Conservation (phyloP, 1,140 invertebrate genomes). For the Sesamia nonagrioides region DNA sequence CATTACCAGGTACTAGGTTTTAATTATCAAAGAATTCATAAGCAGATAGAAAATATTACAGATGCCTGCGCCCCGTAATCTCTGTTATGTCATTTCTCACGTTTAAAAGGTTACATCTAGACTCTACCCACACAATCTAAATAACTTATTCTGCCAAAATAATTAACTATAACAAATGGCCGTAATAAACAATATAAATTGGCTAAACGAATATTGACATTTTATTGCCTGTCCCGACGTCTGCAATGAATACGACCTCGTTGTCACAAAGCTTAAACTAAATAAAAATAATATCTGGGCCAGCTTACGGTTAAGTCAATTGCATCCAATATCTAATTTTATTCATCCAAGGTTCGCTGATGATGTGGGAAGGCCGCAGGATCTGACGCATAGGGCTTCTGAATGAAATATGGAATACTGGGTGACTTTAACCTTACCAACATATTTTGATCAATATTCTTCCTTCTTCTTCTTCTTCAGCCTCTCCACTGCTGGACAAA, state of each 20-base stretch:
- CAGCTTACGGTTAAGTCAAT: conserved; percentile 43
- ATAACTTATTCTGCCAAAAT: neutral
- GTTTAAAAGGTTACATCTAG: neutral
- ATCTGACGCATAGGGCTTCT: conserved; percentile 13
- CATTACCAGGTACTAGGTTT: too few relatives aligned
- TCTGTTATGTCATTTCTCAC: neutral
- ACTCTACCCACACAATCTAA: neutral
- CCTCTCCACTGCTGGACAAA: too few relatives aligned
- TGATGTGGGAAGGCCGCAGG: conserved; percentile 22
- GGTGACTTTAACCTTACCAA: neutral
- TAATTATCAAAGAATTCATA: too few relatives aligned
- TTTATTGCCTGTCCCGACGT: conserved; percentile 44
- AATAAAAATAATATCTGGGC: conserved; percentile 44
- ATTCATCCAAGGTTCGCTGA: conserved; percentile 39
- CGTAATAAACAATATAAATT: conserved; percentile 28
- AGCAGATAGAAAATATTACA: too few relatives aligned
- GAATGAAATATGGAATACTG: conserved; percentile 38
- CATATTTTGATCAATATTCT: too few relatives aligned
- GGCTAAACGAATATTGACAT: conserved; percentile 50
- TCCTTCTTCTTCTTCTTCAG: too few relatives aligned
- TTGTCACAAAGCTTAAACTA: conserved; percentile 30
- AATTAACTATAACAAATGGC: conserved; percentile 6
- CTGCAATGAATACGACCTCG: conserved; percentile 44
- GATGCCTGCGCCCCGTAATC: neutral
- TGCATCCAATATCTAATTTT: conserved; percentile 44